A percentile compares a stretch with the other conserved stretches of the same genome.
These are phyloP conservation scores for Indri indri DNA, from an alignment of 2,113 vertebrate genomes.

Conservation along the genomic window DNA sequence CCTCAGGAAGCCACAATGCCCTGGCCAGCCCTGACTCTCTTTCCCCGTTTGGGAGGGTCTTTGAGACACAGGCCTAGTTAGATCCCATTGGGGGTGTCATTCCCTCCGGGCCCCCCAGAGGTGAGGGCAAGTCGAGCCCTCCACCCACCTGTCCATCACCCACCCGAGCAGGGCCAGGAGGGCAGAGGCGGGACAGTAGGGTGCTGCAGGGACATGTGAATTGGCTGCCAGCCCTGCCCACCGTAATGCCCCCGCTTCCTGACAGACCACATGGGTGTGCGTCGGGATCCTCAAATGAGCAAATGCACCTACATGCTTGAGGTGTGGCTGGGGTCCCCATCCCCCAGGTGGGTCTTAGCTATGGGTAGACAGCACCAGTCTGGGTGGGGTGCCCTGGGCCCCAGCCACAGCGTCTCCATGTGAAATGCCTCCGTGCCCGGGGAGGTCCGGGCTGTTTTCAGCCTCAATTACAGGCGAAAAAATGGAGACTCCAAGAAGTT, in stretches of 20 bases:
- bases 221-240: neutral
- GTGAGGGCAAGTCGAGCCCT: neutral
- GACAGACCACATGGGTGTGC: fast-evolving
- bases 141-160: fast-evolving
- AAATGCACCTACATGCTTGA: fast-evolving
- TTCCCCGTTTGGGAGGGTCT: neutral
- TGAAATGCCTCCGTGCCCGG: fast-evolving
- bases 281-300: fast-evolving
- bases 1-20: neutral
- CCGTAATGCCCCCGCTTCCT: too few relatives aligned
- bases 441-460: fast-evolving
- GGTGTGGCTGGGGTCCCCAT: neutral
- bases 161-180: too few relatives aligned
- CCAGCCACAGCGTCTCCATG: fast-evolving
- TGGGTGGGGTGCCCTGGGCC: neutral
- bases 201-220: neutral
- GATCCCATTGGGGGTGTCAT: too few relatives aligned
- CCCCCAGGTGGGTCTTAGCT: too few relatives aligned
- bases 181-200: neutral
- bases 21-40: neutral
- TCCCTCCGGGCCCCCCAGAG: neutral
- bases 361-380: neutral
- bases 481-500: fast-evolving
- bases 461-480: neutral
- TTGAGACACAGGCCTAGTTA: neutral